Conservation (phyloP, 2,113 vertebrate genomes). For the Eulemur rufifrons region DNA sequence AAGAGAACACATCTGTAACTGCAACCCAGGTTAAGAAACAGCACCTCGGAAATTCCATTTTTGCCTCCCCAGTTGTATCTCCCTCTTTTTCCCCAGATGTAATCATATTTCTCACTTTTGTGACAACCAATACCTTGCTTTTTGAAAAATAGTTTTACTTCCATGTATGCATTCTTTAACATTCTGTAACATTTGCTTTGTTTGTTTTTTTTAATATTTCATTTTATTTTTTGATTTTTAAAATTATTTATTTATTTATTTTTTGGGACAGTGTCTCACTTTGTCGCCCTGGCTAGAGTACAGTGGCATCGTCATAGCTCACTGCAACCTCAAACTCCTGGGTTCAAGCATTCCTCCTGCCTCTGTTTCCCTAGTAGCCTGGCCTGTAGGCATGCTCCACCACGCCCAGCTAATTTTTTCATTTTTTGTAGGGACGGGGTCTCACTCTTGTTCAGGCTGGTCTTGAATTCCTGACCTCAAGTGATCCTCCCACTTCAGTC, state of each 20-base stretch:
- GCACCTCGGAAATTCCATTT: neutral
- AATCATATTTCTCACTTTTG: neutral
- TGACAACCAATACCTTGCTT: neutral
- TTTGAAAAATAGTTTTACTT: neutral
- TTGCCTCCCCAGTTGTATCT: neutral
- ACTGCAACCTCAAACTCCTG: neutral
- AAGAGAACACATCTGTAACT: neutral
- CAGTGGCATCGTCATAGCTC: neutral
- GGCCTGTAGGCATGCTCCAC: neutral
- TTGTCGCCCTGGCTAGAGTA: neutral
- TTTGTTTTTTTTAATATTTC: neutral
- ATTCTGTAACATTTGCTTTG: neutral
- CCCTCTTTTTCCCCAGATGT: neutral
- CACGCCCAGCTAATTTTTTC: neutral
- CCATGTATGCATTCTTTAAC: neutral
- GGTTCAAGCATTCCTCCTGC: neutral
- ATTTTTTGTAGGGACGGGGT: neutral
- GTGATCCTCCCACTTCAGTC: neutral
- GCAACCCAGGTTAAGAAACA: neutral
- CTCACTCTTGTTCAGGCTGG: neutral
- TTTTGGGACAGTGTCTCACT: neutral
- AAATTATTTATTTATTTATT: neutral
- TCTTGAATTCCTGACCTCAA: neutral
- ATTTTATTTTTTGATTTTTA: neutral
- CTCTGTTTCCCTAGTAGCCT: neutral